Evolutionary conservation across 2,113 vertebrate genomes (phyloP).

Genomic region (Tragelaphus scriptus): DNA sequence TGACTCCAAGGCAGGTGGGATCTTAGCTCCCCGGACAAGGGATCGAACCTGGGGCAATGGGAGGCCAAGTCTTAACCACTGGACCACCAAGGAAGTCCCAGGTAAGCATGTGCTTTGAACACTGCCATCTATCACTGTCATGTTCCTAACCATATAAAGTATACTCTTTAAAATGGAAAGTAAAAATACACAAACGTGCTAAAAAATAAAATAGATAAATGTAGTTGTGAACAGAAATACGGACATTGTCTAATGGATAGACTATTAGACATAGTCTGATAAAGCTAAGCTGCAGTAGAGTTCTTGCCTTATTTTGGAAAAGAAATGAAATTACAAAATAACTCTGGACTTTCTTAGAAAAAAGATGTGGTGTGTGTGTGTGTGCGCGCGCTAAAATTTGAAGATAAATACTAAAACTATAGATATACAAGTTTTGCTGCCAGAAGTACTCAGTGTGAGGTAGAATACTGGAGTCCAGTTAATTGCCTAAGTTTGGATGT

Average conservation of each 20-base stretch:
- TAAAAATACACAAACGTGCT: background rate
- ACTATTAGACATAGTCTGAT: background rate
- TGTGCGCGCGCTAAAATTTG: background rate
- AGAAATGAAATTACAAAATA: background rate
- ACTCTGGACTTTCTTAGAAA: background rate
- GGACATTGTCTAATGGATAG: background rate
- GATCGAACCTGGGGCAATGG: background rate
- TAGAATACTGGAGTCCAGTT: background rate
- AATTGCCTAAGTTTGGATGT: background rate
- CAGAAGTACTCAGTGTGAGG: background rate
- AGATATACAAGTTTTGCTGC: background rate
- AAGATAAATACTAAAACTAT: background rate
- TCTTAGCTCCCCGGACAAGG: background rate
- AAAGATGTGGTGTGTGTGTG: background rate
- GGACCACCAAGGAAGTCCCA: background rate
- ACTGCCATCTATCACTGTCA: background rate
- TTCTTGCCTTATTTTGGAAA: background rate
- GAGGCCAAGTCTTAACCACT: rapidly evolving
- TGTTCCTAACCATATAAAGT: background rate
- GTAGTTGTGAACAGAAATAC: background rate
- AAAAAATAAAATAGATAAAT: background rate
- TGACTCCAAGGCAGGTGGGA: background rate
- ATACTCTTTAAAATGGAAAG: background rate
- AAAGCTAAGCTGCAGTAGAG: background rate
- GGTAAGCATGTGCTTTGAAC: background rate